Conservation (phyloP, 2,888 invertebrate genomes). For the Metacarcinus magister region DNA sequence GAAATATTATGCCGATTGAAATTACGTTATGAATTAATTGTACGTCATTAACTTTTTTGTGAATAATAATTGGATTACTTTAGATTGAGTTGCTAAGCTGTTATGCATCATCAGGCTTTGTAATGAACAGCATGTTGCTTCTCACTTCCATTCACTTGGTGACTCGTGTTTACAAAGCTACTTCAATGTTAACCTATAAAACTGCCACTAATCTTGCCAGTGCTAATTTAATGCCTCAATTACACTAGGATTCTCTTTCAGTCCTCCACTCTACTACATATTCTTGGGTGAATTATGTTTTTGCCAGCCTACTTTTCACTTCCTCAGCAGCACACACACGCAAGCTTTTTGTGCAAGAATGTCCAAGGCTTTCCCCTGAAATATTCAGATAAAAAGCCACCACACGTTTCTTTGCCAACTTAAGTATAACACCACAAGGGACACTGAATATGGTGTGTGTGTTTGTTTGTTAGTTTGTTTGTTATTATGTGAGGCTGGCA, state of each 20-base stretch:
- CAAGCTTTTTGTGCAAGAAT: neutral
- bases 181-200: neutral
- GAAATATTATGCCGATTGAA: neutral
- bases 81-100: neutral
- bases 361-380: neutral
- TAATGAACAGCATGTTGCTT: neutral
- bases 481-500: neutral
- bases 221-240: slow-evolving; percentile 21
- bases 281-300: neutral
- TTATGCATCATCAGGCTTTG: neutral
- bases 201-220: slow-evolving; percentile 49
- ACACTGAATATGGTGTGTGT: neutral
- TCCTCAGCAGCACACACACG: neutral
- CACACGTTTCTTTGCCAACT: neutral
- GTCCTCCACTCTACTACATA: neutral
- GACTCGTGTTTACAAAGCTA: slow-evolving; percentile 1
- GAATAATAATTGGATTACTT: neutral
- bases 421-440: neutral
- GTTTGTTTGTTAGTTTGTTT: neutral
- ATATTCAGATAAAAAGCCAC: neutral
- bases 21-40: neutral
- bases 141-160: neutral
- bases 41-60: neutral
- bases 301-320: neutral
- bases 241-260: slow-evolving; percentile 18